phyloP scores from a whole-genome alignment of 2,113 vertebrate species.

The Anoplopoma fimbria region DNA sequence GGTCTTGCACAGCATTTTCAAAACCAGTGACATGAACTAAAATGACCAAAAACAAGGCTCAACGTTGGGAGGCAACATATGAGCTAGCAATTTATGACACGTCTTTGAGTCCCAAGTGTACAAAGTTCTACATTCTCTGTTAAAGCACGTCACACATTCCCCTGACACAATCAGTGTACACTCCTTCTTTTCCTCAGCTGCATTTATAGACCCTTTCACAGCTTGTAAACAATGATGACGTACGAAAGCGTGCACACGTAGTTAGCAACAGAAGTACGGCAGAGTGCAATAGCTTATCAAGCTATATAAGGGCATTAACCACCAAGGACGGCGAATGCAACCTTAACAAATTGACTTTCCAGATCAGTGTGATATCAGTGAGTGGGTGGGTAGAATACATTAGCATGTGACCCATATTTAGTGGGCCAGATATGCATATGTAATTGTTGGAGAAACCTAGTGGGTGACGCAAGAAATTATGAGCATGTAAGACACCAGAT shows the following conservation, averaged over 20 bases:
- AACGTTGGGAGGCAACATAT: neutral
- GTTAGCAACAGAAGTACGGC: neutral
- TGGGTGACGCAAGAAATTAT: too few species aligned
- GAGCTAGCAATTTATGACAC: neutral
- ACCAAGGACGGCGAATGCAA: too few species aligned
- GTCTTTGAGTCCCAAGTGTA: neutral
- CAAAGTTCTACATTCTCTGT: neutral
- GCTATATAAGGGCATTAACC: too few species aligned
- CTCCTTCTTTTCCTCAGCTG: neutral
- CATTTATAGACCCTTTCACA: neutral
- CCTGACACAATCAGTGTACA: neutral
- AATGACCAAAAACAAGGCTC: neutral
- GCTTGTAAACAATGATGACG: neutral
- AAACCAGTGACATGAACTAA: constrained; percentile 1
- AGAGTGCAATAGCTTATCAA: neutral
- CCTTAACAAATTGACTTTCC: too few species aligned
- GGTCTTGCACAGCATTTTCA: neutral
- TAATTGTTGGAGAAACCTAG: too few species aligned
- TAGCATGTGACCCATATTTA: too few species aligned
- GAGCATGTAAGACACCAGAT: too few species aligned
- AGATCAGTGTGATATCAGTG: too few species aligned
- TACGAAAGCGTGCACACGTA: neutral
- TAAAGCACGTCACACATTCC: neutral
- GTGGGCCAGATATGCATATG: too few species aligned
- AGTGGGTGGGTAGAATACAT: too few species aligned